These are phyloP conservation scores for Andrena hattorfiana DNA, from an alignment of 2,888 invertebrate species.

Conservation along the genomic window DNA sequence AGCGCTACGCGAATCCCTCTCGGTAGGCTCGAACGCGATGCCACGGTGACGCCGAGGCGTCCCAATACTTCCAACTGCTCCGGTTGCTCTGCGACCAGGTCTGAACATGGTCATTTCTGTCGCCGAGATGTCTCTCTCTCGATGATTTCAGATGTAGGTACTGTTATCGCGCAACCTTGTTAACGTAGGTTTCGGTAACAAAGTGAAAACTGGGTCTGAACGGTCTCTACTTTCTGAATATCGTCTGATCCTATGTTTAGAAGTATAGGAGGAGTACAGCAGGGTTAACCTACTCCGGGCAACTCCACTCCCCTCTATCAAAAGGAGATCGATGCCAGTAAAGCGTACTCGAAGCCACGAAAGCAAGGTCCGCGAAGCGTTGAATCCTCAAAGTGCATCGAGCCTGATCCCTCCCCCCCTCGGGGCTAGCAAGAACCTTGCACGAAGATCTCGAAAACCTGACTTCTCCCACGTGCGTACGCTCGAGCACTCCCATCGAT, in stretches of 20 bases:
- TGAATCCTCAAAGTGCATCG: not conserved
- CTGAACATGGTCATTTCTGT: not conserved
- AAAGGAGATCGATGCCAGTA: not conserved
- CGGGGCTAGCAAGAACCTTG: not conserved
- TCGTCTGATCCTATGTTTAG: too few species aligned
- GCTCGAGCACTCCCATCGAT: constrained; percentile 48
- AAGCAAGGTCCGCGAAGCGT: not conserved
- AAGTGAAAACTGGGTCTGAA: too few species aligned
- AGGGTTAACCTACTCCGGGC: not conserved
- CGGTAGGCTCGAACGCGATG: not conserved
- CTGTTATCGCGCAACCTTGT: too few species aligned
- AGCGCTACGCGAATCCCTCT: constrained; percentile 12
- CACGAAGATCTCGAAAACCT: constrained; percentile 33
- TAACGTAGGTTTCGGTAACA: too few species aligned
- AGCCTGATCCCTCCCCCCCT: constrained; percentile 5
- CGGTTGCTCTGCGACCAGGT: not conserved
- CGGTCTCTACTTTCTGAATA: not conserved
- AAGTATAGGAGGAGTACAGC: too few species aligned
- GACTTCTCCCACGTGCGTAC: constrained; percentile 50
- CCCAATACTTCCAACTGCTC: not conserved
- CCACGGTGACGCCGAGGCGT: not conserved
- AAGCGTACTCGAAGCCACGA: not conserved
- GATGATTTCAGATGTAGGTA: too few species aligned
- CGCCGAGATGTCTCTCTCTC: too few species aligned
- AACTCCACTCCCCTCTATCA: not conserved